Evolutionary conservation across 2,113 vertebrate species (phyloP).

Genomic region (Antennarius striatus): DNA sequence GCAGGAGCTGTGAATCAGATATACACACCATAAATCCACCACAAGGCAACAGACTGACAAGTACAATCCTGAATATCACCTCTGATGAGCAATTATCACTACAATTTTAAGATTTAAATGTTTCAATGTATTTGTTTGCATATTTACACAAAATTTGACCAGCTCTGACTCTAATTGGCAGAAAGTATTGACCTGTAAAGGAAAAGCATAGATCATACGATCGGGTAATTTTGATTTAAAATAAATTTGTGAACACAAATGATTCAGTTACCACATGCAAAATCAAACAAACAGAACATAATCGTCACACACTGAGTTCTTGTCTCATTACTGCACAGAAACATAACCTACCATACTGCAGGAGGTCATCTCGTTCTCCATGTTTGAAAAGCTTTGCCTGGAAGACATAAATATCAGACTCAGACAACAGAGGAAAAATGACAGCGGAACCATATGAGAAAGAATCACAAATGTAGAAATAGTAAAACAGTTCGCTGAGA

Average conservation of each 20-base stretch:
- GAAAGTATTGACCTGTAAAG: too few relatives aligned
- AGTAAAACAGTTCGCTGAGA: background rate
- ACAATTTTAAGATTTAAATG: background rate
- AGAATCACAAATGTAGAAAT: background rate
- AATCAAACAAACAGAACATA: background rate
- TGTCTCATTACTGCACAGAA: background rate
- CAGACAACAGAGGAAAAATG: background rate
- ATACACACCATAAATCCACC: background rate
- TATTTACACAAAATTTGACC: too few relatives aligned
- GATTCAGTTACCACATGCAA: constrained; percentile 17
- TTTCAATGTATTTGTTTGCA: too few relatives aligned
- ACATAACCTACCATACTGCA: constrained; percentile 86
- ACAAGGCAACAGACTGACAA: background rate
- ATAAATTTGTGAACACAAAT: constrained; percentile 33
- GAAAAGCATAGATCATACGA: background rate
- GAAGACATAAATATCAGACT: constrained; percentile 10
- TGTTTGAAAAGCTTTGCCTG: constrained; percentile 97
- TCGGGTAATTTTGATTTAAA: background rate
- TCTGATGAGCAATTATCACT: background rate
- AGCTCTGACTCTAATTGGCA: too few relatives aligned
- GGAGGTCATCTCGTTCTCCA: constrained; percentile 92
- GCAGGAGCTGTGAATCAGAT: constrained; percentile 77
- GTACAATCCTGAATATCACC: too few relatives aligned
- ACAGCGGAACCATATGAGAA: background rate
- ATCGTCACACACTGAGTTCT: background rate